These are phyloP conservation scores for Babylonia areolata DNA, from an alignment of 1,140 invertebrate genomes.

Conservation along the genomic window DNA sequence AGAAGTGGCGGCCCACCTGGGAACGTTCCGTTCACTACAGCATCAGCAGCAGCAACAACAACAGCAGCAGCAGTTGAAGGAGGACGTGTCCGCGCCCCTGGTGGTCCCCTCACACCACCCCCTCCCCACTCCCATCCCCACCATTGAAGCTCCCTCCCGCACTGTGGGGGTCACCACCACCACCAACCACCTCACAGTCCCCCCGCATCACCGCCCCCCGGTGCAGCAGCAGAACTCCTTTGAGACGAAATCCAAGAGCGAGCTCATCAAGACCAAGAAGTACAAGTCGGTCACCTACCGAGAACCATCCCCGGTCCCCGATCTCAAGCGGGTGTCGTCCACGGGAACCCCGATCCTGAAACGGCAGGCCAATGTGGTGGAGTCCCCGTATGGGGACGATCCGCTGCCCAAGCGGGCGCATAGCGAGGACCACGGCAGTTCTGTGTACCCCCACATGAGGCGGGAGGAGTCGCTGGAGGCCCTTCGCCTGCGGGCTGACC, in stretches of 20 bases:
- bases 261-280: constrained; percentile 38
- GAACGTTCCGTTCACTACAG: constrained; percentile 30
- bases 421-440: constrained; percentile 21
- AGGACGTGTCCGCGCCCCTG: constrained; percentile 13
- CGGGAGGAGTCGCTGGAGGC: constrained; percentile 41
- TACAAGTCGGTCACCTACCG: constrained; percentile 32
- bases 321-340: constrained; percentile 44
- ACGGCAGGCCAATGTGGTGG: constrained; percentile 41
- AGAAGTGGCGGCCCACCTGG: constrained; percentile 51
- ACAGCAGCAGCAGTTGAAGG: constrained; percentile 17
- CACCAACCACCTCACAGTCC: background rate
- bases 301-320: constrained; percentile 8
- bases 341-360: constrained; percentile 43
- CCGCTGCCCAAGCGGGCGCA: constrained; percentile 28
- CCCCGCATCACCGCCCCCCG: background rate
- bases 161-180: too few relatives aligned
- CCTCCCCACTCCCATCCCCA: constrained; percentile 4
- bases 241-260: constrained; percentile 37
- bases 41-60: constrained; percentile 31
- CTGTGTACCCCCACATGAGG: constrained; percentile 19
- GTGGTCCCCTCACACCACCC: constrained; percentile 3
- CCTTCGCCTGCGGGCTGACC: constrained; percentile 36
- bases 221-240: constrained; percentile 27
- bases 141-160: background rate
- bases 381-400: constrained; percentile 32